Evolutionary conservation across 2,797 vertebrate species (phyloP).

Genomic region (Lycodopsis pacificus): DNA sequence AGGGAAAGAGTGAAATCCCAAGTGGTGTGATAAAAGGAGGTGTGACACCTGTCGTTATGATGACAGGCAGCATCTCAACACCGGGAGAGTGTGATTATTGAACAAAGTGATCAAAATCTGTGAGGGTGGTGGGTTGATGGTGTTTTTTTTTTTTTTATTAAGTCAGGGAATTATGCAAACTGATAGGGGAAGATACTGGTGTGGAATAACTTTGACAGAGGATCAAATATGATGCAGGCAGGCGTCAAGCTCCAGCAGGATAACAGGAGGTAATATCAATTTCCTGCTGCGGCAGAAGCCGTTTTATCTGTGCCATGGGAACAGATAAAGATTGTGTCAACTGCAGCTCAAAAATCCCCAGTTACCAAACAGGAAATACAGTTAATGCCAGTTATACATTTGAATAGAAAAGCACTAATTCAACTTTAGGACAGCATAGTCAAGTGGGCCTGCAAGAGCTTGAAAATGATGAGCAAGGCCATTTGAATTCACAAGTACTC

Average conservation of each 20-base stretch:
- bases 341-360: slow-evolving; percentile 8
- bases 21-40: slow-evolving; percentile 28
- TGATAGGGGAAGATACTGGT: background rate
- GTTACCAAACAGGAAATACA: background rate
- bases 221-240: slow-evolving; percentile 16
- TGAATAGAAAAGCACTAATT: slow-evolving; percentile 19
- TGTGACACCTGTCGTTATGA: slow-evolving; percentile 32
- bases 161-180: slow-evolving; percentile 33
- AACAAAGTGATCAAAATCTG: background rate
- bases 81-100: slow-evolving; percentile 8
- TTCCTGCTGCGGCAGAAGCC: slow-evolving; percentile 27
- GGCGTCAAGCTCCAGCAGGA: slow-evolving; percentile 11
- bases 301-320: background rate
- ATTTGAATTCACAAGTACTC: slow-evolving; percentile 33
- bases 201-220: background rate
- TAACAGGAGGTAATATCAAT: background rate
- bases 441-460: background rate
- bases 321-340: slow-evolving; percentile 9
- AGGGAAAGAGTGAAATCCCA: background rate
- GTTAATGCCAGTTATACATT: background rate
- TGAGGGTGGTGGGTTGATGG: background rate
- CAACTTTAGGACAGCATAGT: background rate
- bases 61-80: slow-evolving; percentile 28
- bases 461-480: slow-evolving; percentile 27
- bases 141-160: background rate